phyloP scores from a whole-genome alignment of 2,797 vertebrate species.

The Siniperca obscura region DNA sequence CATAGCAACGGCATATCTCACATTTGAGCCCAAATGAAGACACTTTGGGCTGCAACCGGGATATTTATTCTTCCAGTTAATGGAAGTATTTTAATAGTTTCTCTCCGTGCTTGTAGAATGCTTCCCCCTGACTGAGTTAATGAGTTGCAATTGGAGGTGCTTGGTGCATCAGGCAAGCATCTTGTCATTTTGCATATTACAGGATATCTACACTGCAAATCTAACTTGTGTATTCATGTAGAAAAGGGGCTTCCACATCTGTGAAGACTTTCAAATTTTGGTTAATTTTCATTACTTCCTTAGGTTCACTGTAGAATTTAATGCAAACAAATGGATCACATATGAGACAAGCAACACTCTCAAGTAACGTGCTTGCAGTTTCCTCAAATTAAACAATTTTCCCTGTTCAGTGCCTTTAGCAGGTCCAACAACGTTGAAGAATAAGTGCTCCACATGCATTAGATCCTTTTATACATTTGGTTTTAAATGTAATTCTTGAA shows the following conservation, averaged over 20 bases:
- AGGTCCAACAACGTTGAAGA: slow-evolving; percentile 57
- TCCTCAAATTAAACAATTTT: slow-evolving; percentile 60
- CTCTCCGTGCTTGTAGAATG: slow-evolving; percentile 62
- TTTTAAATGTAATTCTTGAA: slow-evolving; percentile 60
- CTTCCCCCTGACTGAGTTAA: slow-evolving; percentile 80
- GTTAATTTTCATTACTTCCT: slow-evolving; percentile 51
- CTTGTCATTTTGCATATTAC: slow-evolving; percentile 76
- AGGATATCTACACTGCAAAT: slow-evolving; percentile 70
- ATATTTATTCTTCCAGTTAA: slow-evolving; percentile 85
- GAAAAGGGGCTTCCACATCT: slow-evolving; percentile 51
- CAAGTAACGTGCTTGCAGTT: slow-evolving; percentile 47
- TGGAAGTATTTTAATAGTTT: slow-evolving; percentile 81
- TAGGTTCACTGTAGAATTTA: slow-evolving; percentile 40
- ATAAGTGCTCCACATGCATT: slow-evolving; percentile 41
- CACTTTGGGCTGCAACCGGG: slow-evolving; percentile 85
- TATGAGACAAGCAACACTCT: slow-evolving; percentile 37
- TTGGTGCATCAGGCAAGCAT: slow-evolving; percentile 69
- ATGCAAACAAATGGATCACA: slow-evolving; percentile 46
- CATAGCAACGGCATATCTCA: slow-evolving; percentile 97
- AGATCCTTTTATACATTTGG: slow-evolving; percentile 49
- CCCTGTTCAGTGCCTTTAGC: slow-evolving; percentile 47
- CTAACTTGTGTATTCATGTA: slow-evolving; percentile 58
- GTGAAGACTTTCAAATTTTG: slow-evolving; percentile 45
- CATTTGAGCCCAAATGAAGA: slow-evolving; percentile 96
- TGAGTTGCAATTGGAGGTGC: slow-evolving; percentile 75